phyloP scores from a whole-genome alignment of 2,888 invertebrate species.

The Philereme transversata region DNA sequence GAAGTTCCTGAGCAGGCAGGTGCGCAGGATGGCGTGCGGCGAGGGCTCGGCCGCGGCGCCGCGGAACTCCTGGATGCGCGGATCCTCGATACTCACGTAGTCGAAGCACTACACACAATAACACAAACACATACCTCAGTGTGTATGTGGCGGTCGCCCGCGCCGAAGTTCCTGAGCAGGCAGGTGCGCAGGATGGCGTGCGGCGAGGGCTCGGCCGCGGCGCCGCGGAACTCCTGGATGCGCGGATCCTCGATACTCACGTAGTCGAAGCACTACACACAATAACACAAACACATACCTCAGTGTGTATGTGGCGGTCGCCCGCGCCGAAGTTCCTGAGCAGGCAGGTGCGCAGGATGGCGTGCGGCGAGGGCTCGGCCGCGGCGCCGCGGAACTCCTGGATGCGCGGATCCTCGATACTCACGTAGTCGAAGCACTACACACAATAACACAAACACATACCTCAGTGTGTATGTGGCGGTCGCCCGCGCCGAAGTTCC shows the following conservation, averaged over 20 bases:
- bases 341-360: constrained; percentile 95
- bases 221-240: constrained; percentile 97
- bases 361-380: constrained; percentile 96
- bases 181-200: constrained; percentile 95
- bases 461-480: constrained; percentile 87
- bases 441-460: neutral
- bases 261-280: constrained; percentile 92
- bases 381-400: constrained; percentile 98
- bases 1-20: constrained; percentile 96
- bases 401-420: constrained; percentile 96
- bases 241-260: constrained; percentile 97
- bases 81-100: constrained; percentile 96
- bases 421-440: constrained; percentile 95
- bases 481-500: constrained; percentile 96
- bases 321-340: constrained; percentile 96
- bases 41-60: constrained; percentile 98
- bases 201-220: constrained; percentile 97
- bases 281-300: constrained; percentile 5
- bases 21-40: constrained; percentile 95
- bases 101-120: constrained; percentile 94
- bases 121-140: constrained; percentile 20
- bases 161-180: constrained; percentile 95
- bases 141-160: constrained; percentile 93
- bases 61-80: constrained; percentile 96
- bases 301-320: constrained; percentile 90